These are phyloP conservation scores for Pipistrellus kuhlii DNA, from an alignment of 2,797 vertebrate species.

Conservation along the genomic window DNA sequence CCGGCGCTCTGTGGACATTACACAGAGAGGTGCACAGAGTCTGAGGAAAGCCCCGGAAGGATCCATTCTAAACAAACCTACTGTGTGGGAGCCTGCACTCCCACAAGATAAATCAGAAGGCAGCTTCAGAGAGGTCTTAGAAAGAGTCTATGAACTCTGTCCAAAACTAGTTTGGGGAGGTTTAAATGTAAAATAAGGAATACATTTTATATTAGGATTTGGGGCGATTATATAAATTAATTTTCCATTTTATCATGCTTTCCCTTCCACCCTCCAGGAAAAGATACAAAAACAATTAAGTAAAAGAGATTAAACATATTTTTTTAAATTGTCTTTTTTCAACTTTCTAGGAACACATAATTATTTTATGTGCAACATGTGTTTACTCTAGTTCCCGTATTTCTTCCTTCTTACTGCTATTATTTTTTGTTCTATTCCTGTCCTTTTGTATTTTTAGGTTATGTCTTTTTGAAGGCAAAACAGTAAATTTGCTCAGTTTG, in stretches of 20 bases:
- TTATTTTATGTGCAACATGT: not conserved
- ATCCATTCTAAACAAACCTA: not conserved
- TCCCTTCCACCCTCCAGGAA: not conserved
- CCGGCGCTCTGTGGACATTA: not conserved
- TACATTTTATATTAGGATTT: slow-evolving; percentile 10
- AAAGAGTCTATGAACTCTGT: not conserved
- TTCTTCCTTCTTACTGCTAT: not conserved
- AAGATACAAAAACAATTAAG: slow-evolving; percentile 30
- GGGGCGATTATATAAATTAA: slow-evolving; percentile 37
- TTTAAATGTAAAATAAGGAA: slow-evolving; percentile 24
- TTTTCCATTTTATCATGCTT: slow-evolving; percentile 27
- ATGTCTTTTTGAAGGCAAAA: slow-evolving; percentile 6
- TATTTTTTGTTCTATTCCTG: not conserved
- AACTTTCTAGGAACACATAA: not conserved
- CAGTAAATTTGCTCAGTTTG: not conserved
- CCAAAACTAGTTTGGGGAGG: slow-evolving; percentile 13
- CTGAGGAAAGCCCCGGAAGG: not conserved
- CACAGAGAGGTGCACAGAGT: not conserved
- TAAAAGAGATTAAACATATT: not conserved
- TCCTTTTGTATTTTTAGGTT: slow-evolving; percentile 34
- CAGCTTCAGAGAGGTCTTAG: not conserved
- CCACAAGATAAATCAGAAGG: not conserved
- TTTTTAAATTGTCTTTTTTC: not conserved
- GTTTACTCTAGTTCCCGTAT: not conserved
- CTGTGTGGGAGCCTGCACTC: not conserved